Evolutionary conservation across 2,888 invertebrate species (phyloP), one percentile per base, ranked within the genome.

Genomic region (Adela reaumurella): DNA sequence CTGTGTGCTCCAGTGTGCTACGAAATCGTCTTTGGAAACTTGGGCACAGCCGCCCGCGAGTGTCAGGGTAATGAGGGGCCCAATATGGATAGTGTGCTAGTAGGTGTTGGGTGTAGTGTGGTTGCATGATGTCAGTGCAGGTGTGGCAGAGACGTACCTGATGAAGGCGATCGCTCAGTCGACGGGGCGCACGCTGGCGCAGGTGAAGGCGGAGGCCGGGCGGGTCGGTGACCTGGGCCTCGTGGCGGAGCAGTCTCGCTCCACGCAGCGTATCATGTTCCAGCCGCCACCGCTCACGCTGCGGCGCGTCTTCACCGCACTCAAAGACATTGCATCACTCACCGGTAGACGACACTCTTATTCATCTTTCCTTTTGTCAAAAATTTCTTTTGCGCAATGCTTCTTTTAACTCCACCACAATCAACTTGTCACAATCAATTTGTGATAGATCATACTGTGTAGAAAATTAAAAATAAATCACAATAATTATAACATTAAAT

Each of bases 121-220:
- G 41, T 47, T 51, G 18, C 43, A 6, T 17, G 11, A 14, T 19
- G 11, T 20, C 20, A 28, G 49, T 35, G 71, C 94, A 60, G 98
- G 98, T n/a, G 86, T 96, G 47, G 98, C 98, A 0, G 98, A 99
- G 62, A 91, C 90, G 0, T 90, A 91, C 55, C 77, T 99, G 46
- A 92, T 97, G 88, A 97, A 96, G 78, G 94, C 96, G 0, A 89
- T 98, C 46, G 94, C 93, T 0, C 89, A 90, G 63, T 88, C 92
- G 51, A 95, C 95, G 3, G 95, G 95, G 0, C 84, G 95, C 52
- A 86, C 89, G 43, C 65, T 94, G 55, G 87, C 89, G 46, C 92
- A 94, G 67, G 88, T 97, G 49, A 92, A 90, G 68, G 72, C 83
- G 0, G 70, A 66, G n/a, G 78, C 81, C 49, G 67, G 64, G 5